Percentiles rank a stretch among this genome's conserved stretches.
Conservation (phyloP, 2,113 vertebrate genomes). For the Odobenus rosmarus region DNA sequence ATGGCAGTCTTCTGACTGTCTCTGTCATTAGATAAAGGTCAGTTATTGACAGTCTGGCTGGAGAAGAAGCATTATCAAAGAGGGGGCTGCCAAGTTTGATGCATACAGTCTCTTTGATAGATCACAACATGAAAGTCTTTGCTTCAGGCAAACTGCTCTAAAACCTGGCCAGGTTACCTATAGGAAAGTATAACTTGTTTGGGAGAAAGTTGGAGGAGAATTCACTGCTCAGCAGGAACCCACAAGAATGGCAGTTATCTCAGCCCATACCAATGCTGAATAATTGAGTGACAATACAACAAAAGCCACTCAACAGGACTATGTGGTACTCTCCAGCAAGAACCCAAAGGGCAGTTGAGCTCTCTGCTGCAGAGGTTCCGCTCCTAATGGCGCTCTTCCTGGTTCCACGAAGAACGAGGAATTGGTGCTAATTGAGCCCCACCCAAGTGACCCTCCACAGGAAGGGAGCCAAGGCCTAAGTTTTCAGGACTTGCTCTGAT, state of each 20-base stretch:
- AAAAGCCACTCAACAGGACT: background rate
- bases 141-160: background rate
- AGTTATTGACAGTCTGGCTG: background rate
- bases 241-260: accelerated
- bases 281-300: background rate
- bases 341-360: accelerated
- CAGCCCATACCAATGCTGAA: background rate
- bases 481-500: background rate
- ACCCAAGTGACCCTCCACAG: background rate
- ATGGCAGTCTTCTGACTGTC: background rate
- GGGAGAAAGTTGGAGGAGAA: background rate
- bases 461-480: background rate
- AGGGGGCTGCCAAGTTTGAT: background rate
- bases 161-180: background rate
- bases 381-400: accelerated
- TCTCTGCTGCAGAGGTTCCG: background rate
- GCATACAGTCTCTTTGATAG: background rate
- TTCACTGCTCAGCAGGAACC: background rate
- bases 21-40: background rate
- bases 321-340: accelerated
- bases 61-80: background rate
- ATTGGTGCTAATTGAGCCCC: accelerated
- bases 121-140: background rate
- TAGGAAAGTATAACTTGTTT: background rate
- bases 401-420: background rate